A percentile compares a stretch with the other conserved stretches of the same genome.
Evolutionary conservation across 2,113 vertebrate species (phyloP).

Genomic region (Athene noctua): DNA sequence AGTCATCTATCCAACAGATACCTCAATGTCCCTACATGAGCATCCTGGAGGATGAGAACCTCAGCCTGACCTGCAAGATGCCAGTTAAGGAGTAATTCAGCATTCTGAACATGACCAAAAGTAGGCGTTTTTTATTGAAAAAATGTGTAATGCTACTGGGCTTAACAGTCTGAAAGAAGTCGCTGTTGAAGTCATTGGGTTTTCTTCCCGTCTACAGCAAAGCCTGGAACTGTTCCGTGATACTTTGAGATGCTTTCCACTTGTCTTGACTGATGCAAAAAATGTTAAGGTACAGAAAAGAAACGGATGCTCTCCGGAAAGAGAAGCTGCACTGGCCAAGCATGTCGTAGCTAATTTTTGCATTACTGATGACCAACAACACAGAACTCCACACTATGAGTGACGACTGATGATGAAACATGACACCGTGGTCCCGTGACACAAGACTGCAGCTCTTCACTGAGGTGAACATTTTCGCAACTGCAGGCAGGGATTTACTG

Average conservation of each 20-base stretch:
- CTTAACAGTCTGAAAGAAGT: not conserved
- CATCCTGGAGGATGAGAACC: not conserved
- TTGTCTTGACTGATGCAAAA: not conserved
- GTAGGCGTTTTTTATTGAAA: not conserved
- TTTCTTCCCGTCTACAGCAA: not conserved
- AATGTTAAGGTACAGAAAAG: not conserved
- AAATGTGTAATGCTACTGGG: not conserved
- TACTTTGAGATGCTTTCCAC: not conserved
- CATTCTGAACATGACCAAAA: not conserved
- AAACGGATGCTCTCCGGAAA: not conserved
- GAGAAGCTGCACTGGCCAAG: not conserved
- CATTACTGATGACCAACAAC: not conserved
- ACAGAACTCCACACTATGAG: not conserved
- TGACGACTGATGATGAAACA: not conserved
- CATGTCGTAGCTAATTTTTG: fast-evolving
- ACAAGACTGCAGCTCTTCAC: not conserved
- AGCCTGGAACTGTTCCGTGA: not conserved
- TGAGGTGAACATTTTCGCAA: not conserved
- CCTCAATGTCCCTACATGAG: not conserved
- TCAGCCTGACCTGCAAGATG: not conserved
- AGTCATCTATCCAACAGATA: not conserved
- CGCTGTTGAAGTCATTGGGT: fast-evolving
- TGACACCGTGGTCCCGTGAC: not conserved
- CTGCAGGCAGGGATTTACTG: not conserved
- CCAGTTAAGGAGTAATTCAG: not conserved